Conservation (phyloP, 2,888 invertebrate species). For the Myopa testacea region DNA sequence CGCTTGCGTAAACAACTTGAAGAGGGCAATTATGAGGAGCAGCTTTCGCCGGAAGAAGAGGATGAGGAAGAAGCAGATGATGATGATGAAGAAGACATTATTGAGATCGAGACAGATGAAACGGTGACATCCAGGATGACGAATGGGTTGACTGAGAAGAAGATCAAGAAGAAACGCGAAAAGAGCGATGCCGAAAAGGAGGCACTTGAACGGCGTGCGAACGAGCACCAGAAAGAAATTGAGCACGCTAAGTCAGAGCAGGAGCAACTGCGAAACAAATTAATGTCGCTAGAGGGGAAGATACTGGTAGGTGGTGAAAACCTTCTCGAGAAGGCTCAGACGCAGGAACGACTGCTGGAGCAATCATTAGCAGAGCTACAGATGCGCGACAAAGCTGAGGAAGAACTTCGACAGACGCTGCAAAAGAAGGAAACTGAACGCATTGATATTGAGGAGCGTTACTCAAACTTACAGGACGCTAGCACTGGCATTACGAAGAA, state of each 20-base stretch:
- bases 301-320: constrained; percentile 98
- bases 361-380: constrained; percentile 87
- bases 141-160: constrained; percentile 69
- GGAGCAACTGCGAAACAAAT: constrained; percentile 84
- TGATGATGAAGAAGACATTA: constrained; percentile 72
- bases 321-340: constrained; percentile 94
- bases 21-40: constrained; percentile 71
- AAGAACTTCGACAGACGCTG: constrained; percentile 82
- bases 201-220: constrained; percentile 74
- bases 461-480: constrained; percentile 94
- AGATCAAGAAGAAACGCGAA: constrained; percentile 69
- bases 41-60: constrained; percentile 59
- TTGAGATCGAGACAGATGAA: constrained; percentile 71
- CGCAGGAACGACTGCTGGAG: constrained; percentile 89
- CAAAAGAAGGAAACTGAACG: constrained; percentile 94
- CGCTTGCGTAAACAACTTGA: constrained; percentile 88
- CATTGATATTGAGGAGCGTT: constrained; percentile 93
- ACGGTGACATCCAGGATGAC: constrained; percentile 67
- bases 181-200: constrained; percentile 74
- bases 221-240: constrained; percentile 79
- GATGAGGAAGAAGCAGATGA: constrained; percentile 64
- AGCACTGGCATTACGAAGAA: constrained; percentile 92
- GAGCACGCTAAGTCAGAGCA: constrained; percentile 84
- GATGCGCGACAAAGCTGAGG: constrained; percentile 81
- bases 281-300: constrained; percentile 91